Evolutionary conservation across 2,113 vertebrate genomes (phyloP).

Genomic region (Dryoscopus gambensis): DNA sequence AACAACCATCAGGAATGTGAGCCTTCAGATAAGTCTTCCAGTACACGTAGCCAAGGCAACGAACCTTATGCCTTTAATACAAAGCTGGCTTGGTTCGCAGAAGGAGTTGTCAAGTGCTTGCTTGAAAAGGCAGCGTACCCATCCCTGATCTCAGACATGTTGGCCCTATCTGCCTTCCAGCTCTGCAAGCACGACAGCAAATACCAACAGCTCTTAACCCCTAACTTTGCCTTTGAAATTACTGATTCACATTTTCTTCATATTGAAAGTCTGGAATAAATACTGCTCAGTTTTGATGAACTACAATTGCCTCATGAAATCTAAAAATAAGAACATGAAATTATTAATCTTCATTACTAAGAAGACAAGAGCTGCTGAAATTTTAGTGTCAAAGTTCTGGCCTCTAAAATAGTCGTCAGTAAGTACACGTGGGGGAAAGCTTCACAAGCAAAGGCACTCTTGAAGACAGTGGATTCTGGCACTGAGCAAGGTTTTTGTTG

Average conservation of each 20-base stretch:
- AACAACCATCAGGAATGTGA: not conserved
- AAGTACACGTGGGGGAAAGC: not conserved
- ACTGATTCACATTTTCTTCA: not conserved
- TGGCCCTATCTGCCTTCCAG: not conserved
- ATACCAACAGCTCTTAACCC: not conserved
- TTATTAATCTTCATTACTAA: not conserved
- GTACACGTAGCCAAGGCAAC: slow-evolving; percentile 33
- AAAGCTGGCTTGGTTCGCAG: not conserved
- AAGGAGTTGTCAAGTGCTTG: not conserved
- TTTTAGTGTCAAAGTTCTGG: not conserved
- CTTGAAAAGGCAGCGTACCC: not conserved
- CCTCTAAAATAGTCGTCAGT: not conserved
- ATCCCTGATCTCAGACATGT: not conserved
- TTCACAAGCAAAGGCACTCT: not conserved
- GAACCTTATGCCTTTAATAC: not conserved
- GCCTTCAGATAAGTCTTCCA: not conserved
- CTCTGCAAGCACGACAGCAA: not conserved
- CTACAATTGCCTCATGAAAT: not conserved
- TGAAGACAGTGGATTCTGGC: not conserved
- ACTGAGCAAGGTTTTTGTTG: not conserved
- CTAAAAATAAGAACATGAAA: not conserved
- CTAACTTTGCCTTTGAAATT: not conserved
- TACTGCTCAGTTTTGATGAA: not conserved
- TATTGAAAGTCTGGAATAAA: not conserved
- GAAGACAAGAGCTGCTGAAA: not conserved